Evolutionary conservation across 1,140 invertebrate genomes (phyloP).

Genomic region (Drosophila tristis): DNA sequence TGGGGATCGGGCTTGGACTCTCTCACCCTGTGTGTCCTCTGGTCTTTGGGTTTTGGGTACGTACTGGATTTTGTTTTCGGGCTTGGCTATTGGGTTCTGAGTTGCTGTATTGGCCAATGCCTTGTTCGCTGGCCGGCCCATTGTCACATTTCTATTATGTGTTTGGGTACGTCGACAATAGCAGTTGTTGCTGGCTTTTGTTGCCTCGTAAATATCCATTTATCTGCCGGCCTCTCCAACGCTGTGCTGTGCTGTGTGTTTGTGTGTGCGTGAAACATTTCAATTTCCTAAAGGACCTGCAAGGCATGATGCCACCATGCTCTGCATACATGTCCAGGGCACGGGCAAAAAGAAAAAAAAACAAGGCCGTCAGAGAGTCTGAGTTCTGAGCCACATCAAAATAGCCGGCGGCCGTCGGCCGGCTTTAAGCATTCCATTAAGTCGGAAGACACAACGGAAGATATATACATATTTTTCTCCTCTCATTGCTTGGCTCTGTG

Average conservation of each 20-base stretch:
- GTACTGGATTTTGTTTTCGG: slow-evolving; percentile 29
- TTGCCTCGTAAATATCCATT: slow-evolving; percentile 71
- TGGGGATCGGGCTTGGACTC: slow-evolving; percentile 12
- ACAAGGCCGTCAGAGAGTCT: slow-evolving; percentile 28
- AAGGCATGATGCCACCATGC: slow-evolving; percentile 36
- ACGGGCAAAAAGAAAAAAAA: slow-evolving; percentile 18
- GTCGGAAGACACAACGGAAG: slow-evolving; percentile 39
- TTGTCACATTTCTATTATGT: slow-evolving; percentile 76
- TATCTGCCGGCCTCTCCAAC: slow-evolving; percentile 44
- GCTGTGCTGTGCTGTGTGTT: not conserved
- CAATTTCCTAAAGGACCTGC: slow-evolving; percentile 67
- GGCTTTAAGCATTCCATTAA: slow-evolving; percentile 69
- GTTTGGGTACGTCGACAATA: slow-evolving; percentile 13
- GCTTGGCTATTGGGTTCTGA: slow-evolving; percentile 6
- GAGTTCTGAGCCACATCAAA: slow-evolving; percentile 51
- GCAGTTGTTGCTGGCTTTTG: slow-evolving; percentile 41
- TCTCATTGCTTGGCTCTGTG: slow-evolving; percentile 15
- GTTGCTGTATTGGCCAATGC: slow-evolving; percentile 14
- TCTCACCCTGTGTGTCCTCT: no score
- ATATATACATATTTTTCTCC: slow-evolving; percentile 16
- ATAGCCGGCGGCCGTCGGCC: slow-evolving; percentile 45
- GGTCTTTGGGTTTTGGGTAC: not conserved
- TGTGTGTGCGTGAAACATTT: slow-evolving; percentile 63
- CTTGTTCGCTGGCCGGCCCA: slow-evolving; percentile 28
- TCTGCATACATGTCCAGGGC: slow-evolving; percentile 10